Evolutionary conservation across 2,888 invertebrate genomes (phyloP).

Genomic region (Digitonthophagus gazella): DNA sequence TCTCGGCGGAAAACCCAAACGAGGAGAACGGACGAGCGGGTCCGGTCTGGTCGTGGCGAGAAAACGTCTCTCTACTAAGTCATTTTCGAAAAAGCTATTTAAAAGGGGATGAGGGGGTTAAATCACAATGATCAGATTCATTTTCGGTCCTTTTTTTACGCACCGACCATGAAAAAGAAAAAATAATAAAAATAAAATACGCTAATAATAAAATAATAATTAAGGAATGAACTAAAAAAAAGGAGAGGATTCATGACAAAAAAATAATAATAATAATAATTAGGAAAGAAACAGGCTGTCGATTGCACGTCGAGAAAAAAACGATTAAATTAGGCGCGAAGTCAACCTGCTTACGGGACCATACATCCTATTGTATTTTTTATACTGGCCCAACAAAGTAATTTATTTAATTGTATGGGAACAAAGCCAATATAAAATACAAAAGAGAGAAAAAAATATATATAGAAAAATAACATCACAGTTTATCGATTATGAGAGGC

Average conservation of each 20-base stretch:
- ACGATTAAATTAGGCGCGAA: neutral
- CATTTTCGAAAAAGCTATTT: too few relatives aligned
- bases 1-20: neutral
- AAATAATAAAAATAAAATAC: neutral
- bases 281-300: neutral
- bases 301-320: neutral
- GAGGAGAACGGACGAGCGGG: neutral
- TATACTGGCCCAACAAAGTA: neutral
- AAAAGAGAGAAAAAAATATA: slow-evolving; percentile 1
- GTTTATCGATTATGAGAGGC: slow-evolving; percentile 6
- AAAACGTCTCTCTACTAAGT: neutral
- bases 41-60: neutral
- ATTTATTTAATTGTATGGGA: neutral
- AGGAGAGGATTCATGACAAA: too few relatives aligned
- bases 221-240: too few relatives aligned
- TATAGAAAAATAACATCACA: slow-evolving; percentile 18
- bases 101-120: neutral
- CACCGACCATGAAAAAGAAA: neutral
- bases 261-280: too few relatives aligned
- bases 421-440: neutral
- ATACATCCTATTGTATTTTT: neutral
- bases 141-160: neutral
- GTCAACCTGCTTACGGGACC: neutral
- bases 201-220: too few relatives aligned
- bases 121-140: neutral